Evolutionary conservation across 2,888 invertebrate genomes (phyloP).

Genomic region (Apodemia zela): DNA sequence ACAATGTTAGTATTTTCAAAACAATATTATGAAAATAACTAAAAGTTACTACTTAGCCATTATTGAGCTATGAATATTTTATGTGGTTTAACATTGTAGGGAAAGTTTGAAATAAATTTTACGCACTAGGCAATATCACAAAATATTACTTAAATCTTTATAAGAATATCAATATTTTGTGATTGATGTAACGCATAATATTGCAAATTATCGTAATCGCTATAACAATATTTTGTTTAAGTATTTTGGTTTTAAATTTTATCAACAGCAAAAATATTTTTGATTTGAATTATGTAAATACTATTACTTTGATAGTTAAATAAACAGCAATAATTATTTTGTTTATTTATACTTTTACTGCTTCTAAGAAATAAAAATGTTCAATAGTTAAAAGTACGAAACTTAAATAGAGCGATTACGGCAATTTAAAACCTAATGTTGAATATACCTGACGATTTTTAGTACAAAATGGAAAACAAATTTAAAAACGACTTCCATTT

Average conservation of each 20-base stretch:
- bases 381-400: not conserved
- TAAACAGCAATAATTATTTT: no score
- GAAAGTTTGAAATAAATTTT: constrained; percentile 26
- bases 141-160: constrained; percentile 44
- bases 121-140: constrained; percentile 59
- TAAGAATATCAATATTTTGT: constrained; percentile 47
- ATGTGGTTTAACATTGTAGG: constrained; percentile 11
- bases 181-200: constrained; percentile 40
- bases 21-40: not conserved
- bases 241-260: not conserved
- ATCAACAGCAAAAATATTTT: constrained; percentile 5
- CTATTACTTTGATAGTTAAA: no score
- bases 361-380: not conserved
- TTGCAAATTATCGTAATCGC: constrained; percentile 5
- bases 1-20: constrained; percentile 40
- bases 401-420: not conserved
- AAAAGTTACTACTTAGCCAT: not conserved
- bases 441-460: not conserved
- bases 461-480: not conserved
- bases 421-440: not conserved
- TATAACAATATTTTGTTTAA: not conserved
- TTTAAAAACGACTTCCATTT: not conserved
- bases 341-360: constrained; percentile 1
- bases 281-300: not conserved
- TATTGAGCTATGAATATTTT: not conserved